These are phyloP conservation scores for Achroia grisella DNA, from an alignment of 1,140 invertebrate species.

Conservation along the genomic window DNA sequence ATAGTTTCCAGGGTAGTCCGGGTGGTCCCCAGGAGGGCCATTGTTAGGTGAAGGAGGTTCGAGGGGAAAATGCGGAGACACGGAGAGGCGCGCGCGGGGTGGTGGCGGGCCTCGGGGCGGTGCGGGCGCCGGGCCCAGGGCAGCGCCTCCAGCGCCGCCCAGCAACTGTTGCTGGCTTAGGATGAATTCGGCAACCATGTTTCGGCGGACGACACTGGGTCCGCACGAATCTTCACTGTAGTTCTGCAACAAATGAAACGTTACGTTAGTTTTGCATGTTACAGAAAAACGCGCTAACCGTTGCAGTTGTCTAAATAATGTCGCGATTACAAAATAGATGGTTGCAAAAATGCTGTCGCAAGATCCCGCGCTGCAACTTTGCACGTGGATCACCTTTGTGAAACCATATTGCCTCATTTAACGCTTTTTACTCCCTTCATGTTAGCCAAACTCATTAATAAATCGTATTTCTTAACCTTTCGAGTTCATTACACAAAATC, in stretches of 20 bases:
- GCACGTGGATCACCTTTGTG: conserved; percentile 60
- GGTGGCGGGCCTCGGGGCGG: conserved; percentile 37
- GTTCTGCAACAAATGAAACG: conserved; percentile 65
- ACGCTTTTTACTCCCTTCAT: conserved; percentile 48
- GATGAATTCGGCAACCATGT: conserved; percentile 90
- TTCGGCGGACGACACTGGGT: conserved; percentile 76
- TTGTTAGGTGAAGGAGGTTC: conserved; percentile 56
- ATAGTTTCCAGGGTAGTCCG: conserved; percentile 60
- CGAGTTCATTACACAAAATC: conserved; percentile 23
- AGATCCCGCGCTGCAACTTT: conserved; percentile 44
- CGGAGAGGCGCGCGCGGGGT: conserved; percentile 54
- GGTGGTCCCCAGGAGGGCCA: conserved; percentile 53
- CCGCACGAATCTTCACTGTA: conserved; percentile 65
- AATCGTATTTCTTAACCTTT: conserved; percentile 48
- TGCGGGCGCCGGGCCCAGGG: conserved; percentile 44
- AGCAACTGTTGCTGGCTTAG: conserved; percentile 80
- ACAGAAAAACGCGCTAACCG: conserved; percentile 22
- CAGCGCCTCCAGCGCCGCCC: conserved; percentile 41
- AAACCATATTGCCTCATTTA: conserved; percentile 53
- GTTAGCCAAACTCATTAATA: conserved; percentile 46
- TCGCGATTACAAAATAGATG: conserved; percentile 41
- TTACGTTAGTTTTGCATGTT: conserved; percentile 27
- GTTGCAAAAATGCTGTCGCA: conserved; percentile 62
- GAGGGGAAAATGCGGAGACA: conserved; percentile 56
- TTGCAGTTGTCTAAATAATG: conserved; percentile 44